Percentiles rank a stretch among this genome's conserved stretches.
These are phyloP conservation scores for Pseudoatta argentina DNA, from an alignment of 1,140 invertebrate species.

Conservation along the genomic window DNA sequence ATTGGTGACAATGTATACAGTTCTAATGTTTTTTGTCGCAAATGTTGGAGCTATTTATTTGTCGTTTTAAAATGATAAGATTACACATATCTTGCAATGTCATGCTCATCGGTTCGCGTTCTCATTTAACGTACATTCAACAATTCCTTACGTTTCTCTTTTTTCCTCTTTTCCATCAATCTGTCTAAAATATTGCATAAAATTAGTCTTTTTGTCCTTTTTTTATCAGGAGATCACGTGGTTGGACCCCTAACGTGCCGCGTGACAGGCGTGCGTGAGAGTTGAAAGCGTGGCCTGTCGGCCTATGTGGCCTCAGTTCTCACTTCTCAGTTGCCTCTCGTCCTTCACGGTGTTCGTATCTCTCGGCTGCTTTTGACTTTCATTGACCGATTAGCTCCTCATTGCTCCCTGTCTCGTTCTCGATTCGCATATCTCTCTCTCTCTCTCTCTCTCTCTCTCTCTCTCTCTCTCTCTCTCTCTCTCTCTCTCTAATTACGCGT, in stretches of 20 bases:
- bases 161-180: neutral
- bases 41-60: neutral
- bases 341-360: conserved; percentile 56
- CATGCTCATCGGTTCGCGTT: neutral
- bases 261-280: conserved; percentile 17
- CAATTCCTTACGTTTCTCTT: neutral
- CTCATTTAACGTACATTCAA: neutral
- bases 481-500: neutral
- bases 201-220: conserved; percentile 2
- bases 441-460: neutral
- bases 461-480: neutral
- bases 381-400: neutral
- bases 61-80: conserved; percentile 4
- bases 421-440: no score
- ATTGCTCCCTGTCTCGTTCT: no score
- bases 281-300: conserved; percentile 17
- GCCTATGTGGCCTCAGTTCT: no score
- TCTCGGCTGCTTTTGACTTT: no score
- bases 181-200: neutral
- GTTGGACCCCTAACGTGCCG: conserved; percentile 21
- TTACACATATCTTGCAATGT: neutral
- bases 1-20: neutral
- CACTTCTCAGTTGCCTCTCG: conserved; percentile 66
- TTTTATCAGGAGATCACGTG: conserved; percentile 51
- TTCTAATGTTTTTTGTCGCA: neutral